Evolutionary conservation across 2,888 invertebrate genomes (phyloP), one percentile per base, ranked within the genome.

Genomic region (Mesorhabditis spiculigera): DNA sequence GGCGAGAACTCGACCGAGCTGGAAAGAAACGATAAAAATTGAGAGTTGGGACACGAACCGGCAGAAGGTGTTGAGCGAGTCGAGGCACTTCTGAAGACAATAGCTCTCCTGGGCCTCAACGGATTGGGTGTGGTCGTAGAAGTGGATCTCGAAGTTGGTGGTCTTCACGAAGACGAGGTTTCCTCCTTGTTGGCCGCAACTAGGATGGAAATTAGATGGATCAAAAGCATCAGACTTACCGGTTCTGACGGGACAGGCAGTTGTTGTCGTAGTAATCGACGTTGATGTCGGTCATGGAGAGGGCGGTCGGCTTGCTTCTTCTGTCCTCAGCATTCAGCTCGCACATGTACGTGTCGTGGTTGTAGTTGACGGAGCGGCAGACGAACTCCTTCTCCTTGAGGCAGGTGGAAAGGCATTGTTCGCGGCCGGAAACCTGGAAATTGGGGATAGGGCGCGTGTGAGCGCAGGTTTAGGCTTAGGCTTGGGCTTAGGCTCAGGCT

Each of bases 191-290:
- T 83, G 81, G n/a, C 86, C 86, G 71, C 86, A 86, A 43, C 86
- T 50, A 50, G 8, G n/a, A 13, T 13, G n/a, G n/a, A 50, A 63
- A 4, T 6, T 5, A n/a, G 5, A 10, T 43, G 28, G 16, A 8
- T 43, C 2, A 5, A 5, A 5, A 45, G 4, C 42, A 3, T 16
- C 43, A 5, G 4, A n/a, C 41, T 63, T 28, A 16, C 63, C 63
- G 5, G 16, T 3, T 76, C 78, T 83, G 79, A 88, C 89, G 87
- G 74, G 87, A 86, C 42, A 89, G 87, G 77, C 89, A 89, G 81
- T 89, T 88, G 82, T 89, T 89, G 81, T 89, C 89, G 83, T 89
- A 87, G 82, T 89, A 89, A 79, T 89, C 89, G 64, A 88, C 86
- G 6, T 78, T 87, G 86, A 79, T 77, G 50, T 83, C 82, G 50